Evolutionary conservation across 1,140 invertebrate genomes (phyloP).

Genomic region (Brachystomella parvula): DNA sequence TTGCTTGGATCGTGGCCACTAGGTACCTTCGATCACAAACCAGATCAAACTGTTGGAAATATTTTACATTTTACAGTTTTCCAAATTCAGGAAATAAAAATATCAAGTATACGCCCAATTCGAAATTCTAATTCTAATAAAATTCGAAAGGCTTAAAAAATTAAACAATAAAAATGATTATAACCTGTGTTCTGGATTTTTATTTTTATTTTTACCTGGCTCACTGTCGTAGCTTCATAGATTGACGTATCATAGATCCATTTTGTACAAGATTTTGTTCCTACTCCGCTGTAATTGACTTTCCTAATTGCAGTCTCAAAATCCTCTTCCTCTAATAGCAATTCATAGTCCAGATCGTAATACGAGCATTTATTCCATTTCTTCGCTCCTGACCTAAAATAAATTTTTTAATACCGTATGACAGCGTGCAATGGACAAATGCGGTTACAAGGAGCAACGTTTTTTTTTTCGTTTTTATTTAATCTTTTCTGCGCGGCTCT

Average conservation of each 20-base stretch:
- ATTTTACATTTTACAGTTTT: background rate
- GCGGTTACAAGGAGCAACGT: too few species aligned
- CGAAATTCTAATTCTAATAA: too few species aligned
- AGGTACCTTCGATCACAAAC: conserved; percentile 33
- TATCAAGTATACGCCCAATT: too few species aligned
- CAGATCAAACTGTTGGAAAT: conserved; percentile 34
- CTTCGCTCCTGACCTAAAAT: background rate
- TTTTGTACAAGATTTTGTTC: conserved; percentile 39
- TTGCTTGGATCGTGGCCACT: conserved; percentile 28
- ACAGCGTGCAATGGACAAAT: too few species aligned
- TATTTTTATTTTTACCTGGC: too few species aligned
- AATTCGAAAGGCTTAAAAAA: too few species aligned
- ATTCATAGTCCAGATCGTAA: conserved; percentile 48
- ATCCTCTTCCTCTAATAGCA: conserved; percentile 45
- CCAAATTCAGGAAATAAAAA: too few species aligned
- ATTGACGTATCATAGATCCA: conserved; percentile 44
- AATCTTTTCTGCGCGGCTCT: too few species aligned
- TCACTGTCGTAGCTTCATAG: conserved; percentile 43
- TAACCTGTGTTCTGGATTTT: too few species aligned
- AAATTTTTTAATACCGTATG: background rate
- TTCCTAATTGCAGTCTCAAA: conserved; percentile 36
- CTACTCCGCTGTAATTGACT: conserved; percentile 27
- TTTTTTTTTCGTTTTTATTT: too few species aligned
- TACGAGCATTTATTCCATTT: conserved; percentile 15
- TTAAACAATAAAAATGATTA: too few species aligned